A percentile compares a stretch with the other conserved stretches of the same genome.
These are phyloP conservation scores for Mythimna pallens DNA, from an alignment of 2,888 invertebrate species.

Conservation along the genomic window DNA sequence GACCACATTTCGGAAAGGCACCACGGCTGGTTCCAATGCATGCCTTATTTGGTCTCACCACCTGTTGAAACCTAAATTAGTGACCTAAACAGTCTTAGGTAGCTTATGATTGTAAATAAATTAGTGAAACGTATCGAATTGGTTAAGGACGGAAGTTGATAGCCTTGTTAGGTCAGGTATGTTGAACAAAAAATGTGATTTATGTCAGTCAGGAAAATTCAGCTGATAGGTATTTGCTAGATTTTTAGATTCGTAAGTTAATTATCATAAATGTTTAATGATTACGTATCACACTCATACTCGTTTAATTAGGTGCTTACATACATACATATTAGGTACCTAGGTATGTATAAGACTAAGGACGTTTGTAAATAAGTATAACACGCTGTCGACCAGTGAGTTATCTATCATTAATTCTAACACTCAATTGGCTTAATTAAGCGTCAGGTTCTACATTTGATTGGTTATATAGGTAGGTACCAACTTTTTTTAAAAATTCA, in stretches of 20 bases:
- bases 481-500: not conserved
- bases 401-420: constrained; percentile 1
- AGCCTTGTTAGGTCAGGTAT: constrained; percentile 56
- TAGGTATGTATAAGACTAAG: not conserved
- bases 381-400: not conserved
- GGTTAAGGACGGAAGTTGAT: constrained; percentile 47
- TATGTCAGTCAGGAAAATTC: constrained; percentile 44
- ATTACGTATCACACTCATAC: constrained; percentile 33
- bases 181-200: constrained; percentile 53
- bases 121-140: constrained; percentile 53
- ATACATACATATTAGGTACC: not conserved
- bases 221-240: constrained; percentile 20
- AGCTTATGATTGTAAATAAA: constrained; percentile 62
- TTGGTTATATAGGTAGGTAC: not conserved
- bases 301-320: constrained; percentile 17
- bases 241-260: constrained; percentile 46
- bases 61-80: constrained; percentile 59
- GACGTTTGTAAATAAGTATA: constrained; percentile 8
- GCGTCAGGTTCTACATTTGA: not conserved
- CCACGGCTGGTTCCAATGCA: constrained; percentile 52
- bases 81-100: constrained; percentile 50
- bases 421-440: not conserved
- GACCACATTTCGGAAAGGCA: constrained; percentile 51
- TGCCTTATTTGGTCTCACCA: constrained; percentile 59
- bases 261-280: constrained; percentile 42